Evolutionary conservation across 2,888 invertebrate species (phyloP), one percentile per base, ranked within the genome.

Genomic region (Fragum whitleyi): DNA sequence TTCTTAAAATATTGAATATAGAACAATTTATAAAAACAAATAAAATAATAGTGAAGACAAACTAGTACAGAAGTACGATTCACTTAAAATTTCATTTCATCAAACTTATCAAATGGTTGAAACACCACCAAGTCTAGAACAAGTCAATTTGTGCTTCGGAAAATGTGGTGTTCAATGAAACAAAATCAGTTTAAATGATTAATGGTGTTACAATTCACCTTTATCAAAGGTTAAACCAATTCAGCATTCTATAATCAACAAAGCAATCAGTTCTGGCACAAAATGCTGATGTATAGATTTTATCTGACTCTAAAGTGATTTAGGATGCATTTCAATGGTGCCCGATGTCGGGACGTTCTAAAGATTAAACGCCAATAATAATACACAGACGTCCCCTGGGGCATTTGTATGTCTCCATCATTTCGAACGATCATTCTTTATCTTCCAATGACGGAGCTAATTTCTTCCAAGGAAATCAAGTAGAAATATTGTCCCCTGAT

Each of bases 401-500:
- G 23, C 11, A 57, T 57, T 57, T 57, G 21, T 57, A 23, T 21
- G 26, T 26, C 57, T n/a, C 57, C 57, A 57, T 57, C 26, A 57
- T 26, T 23, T 23, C 57, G 23, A 26, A 57, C 26, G 23, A 57
- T 57, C 57, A 21, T 26, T 57, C 57, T 57, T 57, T 57, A 57
- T 57, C 21, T 57, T 57, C 14, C 47, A 3, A n/a, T 47, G n/a
- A 47, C 47, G n/a, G 32, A 47, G n/a, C 47, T 47, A 19, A 14
- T 47, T 47, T 19, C 47, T 47, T 19, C 47, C 7, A 47, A 47
- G 11, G 57, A 57, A 57, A 57, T 57, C 57, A 57, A 57, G 57
- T n/a, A 57, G 57, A 57, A 57, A 57, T 57, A 23, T n/a, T 57
- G 57, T 57, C 57, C 23, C 57, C 57, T 57, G 57, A 57, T 19